Evolutionary conservation across 1,140 invertebrate species (phyloP), one percentile per base, ranked within the genome.

Genomic region (Drosophila subpulchrella): DNA sequence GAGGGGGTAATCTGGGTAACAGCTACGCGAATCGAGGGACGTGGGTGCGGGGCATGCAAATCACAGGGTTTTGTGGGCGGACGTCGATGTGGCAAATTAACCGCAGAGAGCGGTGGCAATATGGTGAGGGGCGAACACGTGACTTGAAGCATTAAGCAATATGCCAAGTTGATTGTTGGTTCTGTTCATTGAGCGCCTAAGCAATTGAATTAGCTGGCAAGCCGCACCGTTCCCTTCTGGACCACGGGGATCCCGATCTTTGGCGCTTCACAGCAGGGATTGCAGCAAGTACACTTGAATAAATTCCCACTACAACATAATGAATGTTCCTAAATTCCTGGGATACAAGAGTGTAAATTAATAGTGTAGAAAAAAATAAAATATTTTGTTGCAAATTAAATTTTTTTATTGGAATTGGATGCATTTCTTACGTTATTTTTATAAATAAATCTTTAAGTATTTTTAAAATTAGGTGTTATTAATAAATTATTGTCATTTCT

Each of bases 201-300:
- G 80, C 79, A 78, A 75, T 83, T 76, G 75, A 82, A 78, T 78
- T 82, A 78, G 71, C 66, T 8, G 32, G 32, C 27, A 3, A 27
- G 27, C 27, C 27, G 5, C 54, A 30, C 24, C 42, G 46, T n/a
- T 34, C n/a, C 34, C 60, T 56, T 30, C 30, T 15, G 67, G 76
- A 66, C 51, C 57, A 30, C 41, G 34, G 32, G 44, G 38, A 36
- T 30, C 27, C 60, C 47, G 13, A 60, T 36, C 66, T 61, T 24
- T 38, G 41, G 11, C n/a, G 8, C 17, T 17, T 41, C 39, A 7
- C 13, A n/a, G 15, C 27, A 17, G 58, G 20, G 11, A 34, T 17
- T 51, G 48, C n/a, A 17, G 12, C 0, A 13, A 4, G 48, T 53
- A 7, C 32, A 53, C 50, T 20, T 4, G 4, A 2, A 34, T 0